Base-by-base conservation (phyloP, 2,113 vertebrate genomes). In the Tachycineta bicolor region DNA sequence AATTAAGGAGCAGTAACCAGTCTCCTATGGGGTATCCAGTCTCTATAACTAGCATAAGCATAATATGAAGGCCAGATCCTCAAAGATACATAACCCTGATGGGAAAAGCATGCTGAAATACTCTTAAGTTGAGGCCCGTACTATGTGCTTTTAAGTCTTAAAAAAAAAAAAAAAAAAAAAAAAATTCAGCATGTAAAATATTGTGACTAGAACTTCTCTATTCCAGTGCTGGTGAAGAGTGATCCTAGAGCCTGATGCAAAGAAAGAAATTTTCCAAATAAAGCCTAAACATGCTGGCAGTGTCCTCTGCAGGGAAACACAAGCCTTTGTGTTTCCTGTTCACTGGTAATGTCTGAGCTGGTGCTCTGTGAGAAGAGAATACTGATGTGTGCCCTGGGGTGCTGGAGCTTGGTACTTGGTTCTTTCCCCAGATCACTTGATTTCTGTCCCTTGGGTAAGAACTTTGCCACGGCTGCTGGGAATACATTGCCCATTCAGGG, bases 1-100 rank as follows among this genome's bases (percentile, higher is more conserved):
- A 79, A 69, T 89, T 78, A 53, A 68, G 75, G 50, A 73, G 58
- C 25, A 83, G 78, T 65, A 95, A 53, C 70, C 55, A 59, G 46
- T 34, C 47, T 91, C 63, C 29, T 91, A 1, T 69, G 34, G 33
- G 25, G 49, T 84, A 85, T 59, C 49, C 26, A 64, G 26, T 74
- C 85, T 74, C 50, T 33, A 19, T 26, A 79, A 60, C 52, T 44
- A 49, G 34, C 6, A 21, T 2, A 52, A 62, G 37, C 16, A 56
- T 28, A 82, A 64, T 20, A 46, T 19, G 18, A 64, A 82, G 65
- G 31, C 50, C 43, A 65, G 46, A 53, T 64, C 21, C 76, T 93
- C 55, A 62, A 86, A 90, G 77, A 53, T 33, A 29, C 12, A 1
- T 10, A 50, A 29, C 39, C 21, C 7, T 12, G n/a, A 14, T 29